These are phyloP conservation scores for Ailurus styani DNA, from an alignment of 2,113 vertebrate species.

Conservation along the genomic window DNA sequence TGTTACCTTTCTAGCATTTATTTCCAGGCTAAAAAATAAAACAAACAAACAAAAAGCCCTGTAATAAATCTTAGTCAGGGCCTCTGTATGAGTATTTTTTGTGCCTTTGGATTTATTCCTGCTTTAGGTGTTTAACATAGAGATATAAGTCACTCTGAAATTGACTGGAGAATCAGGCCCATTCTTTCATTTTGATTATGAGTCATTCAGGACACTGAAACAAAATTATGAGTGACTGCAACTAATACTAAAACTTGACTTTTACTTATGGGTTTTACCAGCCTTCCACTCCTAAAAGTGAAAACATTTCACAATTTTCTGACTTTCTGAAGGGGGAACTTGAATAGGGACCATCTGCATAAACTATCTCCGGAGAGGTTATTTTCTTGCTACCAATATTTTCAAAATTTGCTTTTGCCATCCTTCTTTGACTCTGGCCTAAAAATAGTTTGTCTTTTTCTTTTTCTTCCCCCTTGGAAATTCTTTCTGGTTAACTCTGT, in stretches of 20 bases:
- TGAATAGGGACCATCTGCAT: background rate
- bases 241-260: background rate
- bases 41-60: background rate
- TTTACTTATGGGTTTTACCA: background rate
- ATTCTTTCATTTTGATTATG: background rate
- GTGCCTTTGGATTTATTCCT: background rate
- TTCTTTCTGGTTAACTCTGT: background rate
- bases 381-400: background rate
- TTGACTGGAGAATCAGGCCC: background rate
- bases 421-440: background rate
- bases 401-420: background rate
- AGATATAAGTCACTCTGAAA: background rate
- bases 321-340: background rate
- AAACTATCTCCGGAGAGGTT: background rate
- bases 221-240: background rate
- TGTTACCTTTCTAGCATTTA: background rate
- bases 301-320: background rate
- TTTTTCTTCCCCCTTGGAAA: background rate
- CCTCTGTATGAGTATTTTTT: background rate
- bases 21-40: background rate
- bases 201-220: background rate
- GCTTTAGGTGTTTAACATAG: background rate
- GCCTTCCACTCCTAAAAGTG: background rate
- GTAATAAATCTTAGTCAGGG: background rate
- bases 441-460: background rate